Evolutionary conservation across 37 sponge, comb jelly and placozoan genomes (phyloP), one percentile per base, ranked within the genome.

Genomic region (Mnemiopsis leidyi): DNA sequence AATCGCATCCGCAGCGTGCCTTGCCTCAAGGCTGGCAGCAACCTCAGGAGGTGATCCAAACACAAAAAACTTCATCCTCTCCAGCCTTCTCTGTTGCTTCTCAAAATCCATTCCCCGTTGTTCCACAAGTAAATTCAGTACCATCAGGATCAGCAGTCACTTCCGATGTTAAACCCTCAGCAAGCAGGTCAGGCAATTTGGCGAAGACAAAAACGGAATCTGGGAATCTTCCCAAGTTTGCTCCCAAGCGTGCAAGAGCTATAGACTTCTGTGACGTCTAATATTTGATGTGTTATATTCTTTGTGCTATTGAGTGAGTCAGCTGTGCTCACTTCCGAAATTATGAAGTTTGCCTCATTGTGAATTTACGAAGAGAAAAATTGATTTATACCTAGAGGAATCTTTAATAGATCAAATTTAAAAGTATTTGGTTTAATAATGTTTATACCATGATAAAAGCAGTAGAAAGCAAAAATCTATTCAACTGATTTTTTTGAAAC

Each of bases 211-310:
- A 77, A 36, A 77, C 26, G 2, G 79, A 77, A 0, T 32, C 79
- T 34, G 79, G 32, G 18, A 77, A 77, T 13, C 26, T 16, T 16
- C 32, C 79, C 33, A 34, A 13, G 18, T 77, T 77, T 77, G 90
- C 35, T 40, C 90, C 90, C 0, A 85, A 85, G 23, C 32, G 90
- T 23, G 90, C 61, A 3, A 18, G 90, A 3, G 90, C 90, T 25
- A 40, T 85, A 20, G 90, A 85, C 36, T 39, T 85, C 3, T 85
- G 90, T 25, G 90, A 85, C 36, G 39, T 85, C 24, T 85, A 23
- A 82, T 5, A 48, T n/a, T n/a, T n/a, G n/a, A n/a, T n/a, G n/a
- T n/a, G n/a, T n/a, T n/a, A n/a, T n/a, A n/a, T n/a, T n/a, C n/a
- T n/a, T n/a, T n/a, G n/a, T n/a, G n/a, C n/a, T n/a, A n/a, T n/a